Base-by-base conservation (phyloP, 2,797 vertebrate species). In the Esox lucius region DNA sequence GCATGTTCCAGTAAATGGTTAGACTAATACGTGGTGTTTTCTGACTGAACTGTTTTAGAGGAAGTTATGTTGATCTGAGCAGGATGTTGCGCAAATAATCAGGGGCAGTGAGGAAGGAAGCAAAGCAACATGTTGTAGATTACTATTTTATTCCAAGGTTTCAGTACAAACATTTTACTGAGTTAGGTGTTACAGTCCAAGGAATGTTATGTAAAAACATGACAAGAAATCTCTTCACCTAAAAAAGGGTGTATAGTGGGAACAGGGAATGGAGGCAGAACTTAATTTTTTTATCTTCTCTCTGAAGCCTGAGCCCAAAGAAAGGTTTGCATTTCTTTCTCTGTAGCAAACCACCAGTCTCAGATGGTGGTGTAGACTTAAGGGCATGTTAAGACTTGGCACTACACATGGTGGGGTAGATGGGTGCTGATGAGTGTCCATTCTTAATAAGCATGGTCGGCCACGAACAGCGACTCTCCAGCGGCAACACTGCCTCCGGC, bases 391-490 rank as follows among this genome's bases (percentile, higher is more conserved):
- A 74, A 19, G 71, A 64, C 15, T 1, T 68, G 19, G 5, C 51
- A 33, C 77, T 78, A 75, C 82, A n/a, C 61, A 72, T 77, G 61
- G 39, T 19, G 22, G 65, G 61, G 59, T 75, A 16, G 22, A 3
- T 24, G 7, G 42, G 26, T 17, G 28, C 33, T 13, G 42, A 53
- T 35, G 75, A 83, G 68, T 67, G 74, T 78, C 75, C 70, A 75
- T 61, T 26, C 83, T 94, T 94, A 97, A 86, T 97, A 98, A 79
- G 96, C 95, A 1, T 97, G 96, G 86, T 96, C 95, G 59, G 93
- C 95, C 83, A 97, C 87, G 64, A 91, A 97, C 77, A 97, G 94
- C 39, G 96, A 98, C 19, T 97, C 94, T 78, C 92, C 94, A 49
- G 95, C 95, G 1, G 96, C 95, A 7, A 91, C 28, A 65, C 95